A percentile compares a stretch with the other conserved stretches of the same genome.
Conservation (phyloP, 2,888 invertebrate genomes). For the Schizotus pectinicornis region DNA sequence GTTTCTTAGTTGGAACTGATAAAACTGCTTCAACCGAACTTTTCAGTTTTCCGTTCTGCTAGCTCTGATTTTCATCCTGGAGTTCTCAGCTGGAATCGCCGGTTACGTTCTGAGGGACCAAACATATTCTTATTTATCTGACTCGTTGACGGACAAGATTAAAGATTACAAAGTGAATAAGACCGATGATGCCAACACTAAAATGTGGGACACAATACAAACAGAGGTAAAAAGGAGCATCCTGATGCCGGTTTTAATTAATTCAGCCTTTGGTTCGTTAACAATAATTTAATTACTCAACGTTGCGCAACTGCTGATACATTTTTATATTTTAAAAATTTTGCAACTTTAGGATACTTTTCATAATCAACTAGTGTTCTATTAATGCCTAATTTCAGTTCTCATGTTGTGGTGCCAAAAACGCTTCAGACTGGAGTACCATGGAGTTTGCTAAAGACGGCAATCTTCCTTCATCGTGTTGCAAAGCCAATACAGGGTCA, state of each 20-base stretch:
- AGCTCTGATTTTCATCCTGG: slow-evolving; percentile 81
- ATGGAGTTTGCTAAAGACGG: slow-evolving; percentile 32
- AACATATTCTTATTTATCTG: slow-evolving; percentile 68
- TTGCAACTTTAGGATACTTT: not conserved
- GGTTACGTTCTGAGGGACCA: slow-evolving; percentile 78
- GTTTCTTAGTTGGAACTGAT: slow-evolving; percentile 44
- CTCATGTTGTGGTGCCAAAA: slow-evolving; percentile 74
- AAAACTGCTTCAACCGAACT: slow-evolving; percentile 4
- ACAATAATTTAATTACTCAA: not conserved
- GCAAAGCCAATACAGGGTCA: slow-evolving; percentile 61
- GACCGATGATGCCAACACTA: slow-evolving; percentile 56
- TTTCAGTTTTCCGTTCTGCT: slow-evolving; percentile 77
- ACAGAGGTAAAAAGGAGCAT: slow-evolving; percentile 66
- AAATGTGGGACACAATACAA: slow-evolving; percentile 83
- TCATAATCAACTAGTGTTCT: too few relatives aligned
- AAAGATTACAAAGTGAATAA: slow-evolving; percentile 65
- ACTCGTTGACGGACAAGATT: slow-evolving; percentile 72
- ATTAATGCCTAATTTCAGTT: slow-evolving; percentile 63
- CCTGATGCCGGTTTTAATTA: not conserved
- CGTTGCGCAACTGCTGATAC: not conserved
- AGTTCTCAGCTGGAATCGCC: slow-evolving; percentile 83
- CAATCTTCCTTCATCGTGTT: slow-evolving; percentile 71
- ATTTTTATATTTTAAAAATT: not conserved
- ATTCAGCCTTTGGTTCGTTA: not conserved
- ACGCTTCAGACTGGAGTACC: slow-evolving; percentile 67